Conservation (phyloP, 2,888 invertebrate species). For the Tachystola acroxantha region DNA sequence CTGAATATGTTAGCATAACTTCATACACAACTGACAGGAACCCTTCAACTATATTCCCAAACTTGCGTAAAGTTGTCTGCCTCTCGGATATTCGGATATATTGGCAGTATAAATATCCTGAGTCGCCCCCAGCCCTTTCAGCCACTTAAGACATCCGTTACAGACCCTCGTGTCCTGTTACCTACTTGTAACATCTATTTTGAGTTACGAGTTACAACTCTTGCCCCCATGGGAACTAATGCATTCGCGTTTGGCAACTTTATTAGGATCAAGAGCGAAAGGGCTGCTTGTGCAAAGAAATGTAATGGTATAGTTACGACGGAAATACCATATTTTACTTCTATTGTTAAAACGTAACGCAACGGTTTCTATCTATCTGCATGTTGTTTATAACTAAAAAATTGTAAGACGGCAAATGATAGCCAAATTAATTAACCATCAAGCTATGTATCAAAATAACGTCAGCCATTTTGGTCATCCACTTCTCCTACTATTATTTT, state of each 20-base stretch:
- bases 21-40: too few relatives aligned
- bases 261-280: constrained; percentile 12
- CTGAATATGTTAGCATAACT: too few relatives aligned
- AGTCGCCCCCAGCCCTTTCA: constrained; percentile 51
- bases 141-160: constrained; percentile 66
- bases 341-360: too few relatives aligned
- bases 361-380: too few relatives aligned
- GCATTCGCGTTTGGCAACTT: constrained; percentile 19
- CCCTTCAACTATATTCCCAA: not conserved
- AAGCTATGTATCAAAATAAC: too few relatives aligned
- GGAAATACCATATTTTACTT: too few relatives aligned
- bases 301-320: too few relatives aligned
- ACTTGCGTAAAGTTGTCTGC: not conserved
- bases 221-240: constrained; percentile 39
- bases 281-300: not conserved
- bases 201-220: constrained; percentile 20
- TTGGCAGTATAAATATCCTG: constrained; percentile 69
- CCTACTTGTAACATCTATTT: constrained; percentile 34
- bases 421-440: too few relatives aligned
- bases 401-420: too few relatives aligned
- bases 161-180: constrained; percentile 36
- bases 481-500: too few relatives aligned
- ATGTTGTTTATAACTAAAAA: too few relatives aligned
- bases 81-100: constrained; percentile 54
- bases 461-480: too few relatives aligned